These are phyloP conservation scores for Eutrigla gurnardus DNA, from an alignment of 2,797 vertebrate species.

Conservation along the genomic window DNA sequence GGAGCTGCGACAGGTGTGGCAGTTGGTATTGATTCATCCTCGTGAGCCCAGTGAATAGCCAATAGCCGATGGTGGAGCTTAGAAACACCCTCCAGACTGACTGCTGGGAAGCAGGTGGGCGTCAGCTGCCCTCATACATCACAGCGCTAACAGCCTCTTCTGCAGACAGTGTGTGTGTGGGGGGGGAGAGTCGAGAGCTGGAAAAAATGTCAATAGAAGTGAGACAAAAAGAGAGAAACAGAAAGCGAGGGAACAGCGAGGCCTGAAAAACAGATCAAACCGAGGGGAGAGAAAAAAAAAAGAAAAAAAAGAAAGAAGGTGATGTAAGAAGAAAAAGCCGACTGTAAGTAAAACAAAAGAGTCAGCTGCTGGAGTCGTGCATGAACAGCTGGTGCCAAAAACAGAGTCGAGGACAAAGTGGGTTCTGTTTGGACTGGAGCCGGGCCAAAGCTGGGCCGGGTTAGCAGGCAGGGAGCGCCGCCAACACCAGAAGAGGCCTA, in stretches of 20 bases:
- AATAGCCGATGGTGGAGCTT: constrained; percentile 62
- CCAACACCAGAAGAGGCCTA: constrained; percentile 77
- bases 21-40: constrained; percentile 76
- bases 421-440: constrained; percentile 85
- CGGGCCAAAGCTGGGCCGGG: constrained; percentile 75
- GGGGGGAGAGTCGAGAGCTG: constrained; percentile 17
- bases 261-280: constrained; percentile 73
- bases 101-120: constrained; percentile 83
- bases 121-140: constrained; percentile 85
- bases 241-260: constrained; percentile 40
- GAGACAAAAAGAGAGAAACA: constrained; percentile 65
- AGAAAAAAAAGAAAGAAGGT: constrained; percentile 49
- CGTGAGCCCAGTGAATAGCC: constrained; percentile 53
- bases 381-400: constrained; percentile 86
- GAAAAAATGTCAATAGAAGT: constrained; percentile 67
- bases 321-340: constrained; percentile 73
- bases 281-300: not conserved
- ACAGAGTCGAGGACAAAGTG: constrained; percentile 84
- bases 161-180: constrained; percentile 50
- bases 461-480: constrained; percentile 72
- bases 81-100: constrained; percentile 73
- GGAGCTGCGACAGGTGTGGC: constrained; percentile 76
- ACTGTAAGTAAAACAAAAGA: constrained; percentile 82
- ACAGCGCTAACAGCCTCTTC: constrained; percentile 74
- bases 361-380: constrained; percentile 85